These are phyloP conservation scores for Centrocercus urophasianus DNA, from an alignment of 2,113 vertebrate genomes.

Conservation along the genomic window DNA sequence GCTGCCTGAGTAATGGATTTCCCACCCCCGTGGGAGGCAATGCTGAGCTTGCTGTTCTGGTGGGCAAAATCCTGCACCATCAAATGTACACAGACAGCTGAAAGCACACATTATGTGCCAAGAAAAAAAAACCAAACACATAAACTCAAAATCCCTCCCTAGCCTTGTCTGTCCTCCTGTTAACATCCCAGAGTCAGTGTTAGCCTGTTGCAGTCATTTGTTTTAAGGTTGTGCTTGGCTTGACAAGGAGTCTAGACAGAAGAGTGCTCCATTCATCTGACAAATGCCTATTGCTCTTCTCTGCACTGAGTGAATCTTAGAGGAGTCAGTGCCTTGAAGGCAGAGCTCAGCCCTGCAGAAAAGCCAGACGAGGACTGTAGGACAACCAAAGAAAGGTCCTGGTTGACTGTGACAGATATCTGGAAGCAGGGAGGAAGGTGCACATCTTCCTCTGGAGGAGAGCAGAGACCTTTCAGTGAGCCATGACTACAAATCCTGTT, in stretches of 20 bases:
- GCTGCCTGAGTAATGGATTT: conserved; percentile 35
- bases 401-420: not conserved
- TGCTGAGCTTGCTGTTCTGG: conserved; percentile 15
- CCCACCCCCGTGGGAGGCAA: not conserved
- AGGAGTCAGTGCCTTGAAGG: not conserved
- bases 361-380: not conserved
- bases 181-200: not conserved
- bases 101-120: not conserved
- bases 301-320: not conserved
- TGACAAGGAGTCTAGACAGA: conserved; percentile 30
- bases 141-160: not conserved
- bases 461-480: not conserved
- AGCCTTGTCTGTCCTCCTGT: conserved; percentile 4
- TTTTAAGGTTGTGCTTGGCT: conserved; percentile 39
- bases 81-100: not conserved
- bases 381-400: not conserved
- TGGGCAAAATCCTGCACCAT: not conserved
- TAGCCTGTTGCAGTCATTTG: conserved; percentile 18
- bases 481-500: not conserved
- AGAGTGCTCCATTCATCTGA: conserved; percentile 16
- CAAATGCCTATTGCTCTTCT: not conserved
- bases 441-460: not conserved
- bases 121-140: not conserved
- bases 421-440: not conserved
- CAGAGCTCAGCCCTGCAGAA: not conserved